Evolutionary conservation across 2,888 invertebrate species (phyloP), one percentile per base, ranked within the genome.

Genomic region (Apamea sordens): DNA sequence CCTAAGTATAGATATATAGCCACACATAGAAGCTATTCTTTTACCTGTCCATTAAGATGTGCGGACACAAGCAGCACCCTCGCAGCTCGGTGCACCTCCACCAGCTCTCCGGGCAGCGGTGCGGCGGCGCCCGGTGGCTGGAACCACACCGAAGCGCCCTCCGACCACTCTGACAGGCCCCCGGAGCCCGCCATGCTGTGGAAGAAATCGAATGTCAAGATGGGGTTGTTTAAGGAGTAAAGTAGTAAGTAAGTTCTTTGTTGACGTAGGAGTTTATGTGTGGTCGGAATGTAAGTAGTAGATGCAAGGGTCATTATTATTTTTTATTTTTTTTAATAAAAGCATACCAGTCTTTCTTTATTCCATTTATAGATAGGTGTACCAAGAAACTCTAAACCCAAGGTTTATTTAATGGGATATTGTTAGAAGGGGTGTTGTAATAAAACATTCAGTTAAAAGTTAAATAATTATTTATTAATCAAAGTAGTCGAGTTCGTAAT

Each of bases 91-190:
- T 99, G 99, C 89, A 98, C 98, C 96, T 99, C 99, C 91, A 98
- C 97, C 86, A 99, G 98, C 96, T 98, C 98, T 80, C 99, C 99
- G 73, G 99, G 99, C 91, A 99, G 97, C 91, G 98, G 98, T 95
- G 99, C 98, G 88, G 98, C 98, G 90, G 99, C 98, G 65, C 99
- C 99, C 69, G 99, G 98, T 83, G 96, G 96, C 96, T 99, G 99
- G 97, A 99, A 99, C 99, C 99, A 99, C 92, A 99, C 98, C 95
- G 99, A 97, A 94, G 99, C 99, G 82, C 99, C 99, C 97, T 98
- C 97, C 90, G 97, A 95, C 98, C 98, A 98, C 94, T 98, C 98
- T 95, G 97, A 90, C 89, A 93, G 93, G 91, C 96, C 96, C 92
- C 96, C 96, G 91, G 95, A 95, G 88, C 94, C 95, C 94, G 96